A percentile compares a stretch with the other conserved stretches of the same genome.
These are phyloP conservation scores for Drosophila subpulchrella DNA, from an alignment of 1,140 invertebrate species.

Conservation along the genomic window DNA sequence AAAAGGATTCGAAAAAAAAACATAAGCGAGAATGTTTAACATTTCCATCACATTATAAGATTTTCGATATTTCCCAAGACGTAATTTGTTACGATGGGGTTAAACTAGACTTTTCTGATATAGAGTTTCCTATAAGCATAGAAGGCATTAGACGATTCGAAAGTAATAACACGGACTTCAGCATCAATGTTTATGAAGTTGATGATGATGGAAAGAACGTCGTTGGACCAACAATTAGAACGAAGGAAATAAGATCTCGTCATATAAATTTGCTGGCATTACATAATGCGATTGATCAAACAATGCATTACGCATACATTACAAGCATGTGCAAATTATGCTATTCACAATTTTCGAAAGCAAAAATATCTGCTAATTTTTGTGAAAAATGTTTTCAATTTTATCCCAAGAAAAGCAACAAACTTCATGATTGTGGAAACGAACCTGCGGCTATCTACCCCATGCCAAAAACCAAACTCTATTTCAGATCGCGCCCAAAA, in stretches of 20 bases:
- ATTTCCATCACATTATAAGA: background rate
- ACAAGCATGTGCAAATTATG: background rate
- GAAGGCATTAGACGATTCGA: conserved; percentile 4
- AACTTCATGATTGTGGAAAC: background rate
- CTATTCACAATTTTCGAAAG: background rate
- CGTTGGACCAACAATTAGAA: background rate
- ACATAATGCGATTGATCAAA: background rate
- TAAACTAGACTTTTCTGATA: background rate
- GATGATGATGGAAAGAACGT: background rate
- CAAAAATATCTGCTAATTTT: background rate
- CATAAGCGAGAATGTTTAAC: background rate
- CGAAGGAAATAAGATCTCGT: background rate
- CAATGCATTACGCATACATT: background rate
- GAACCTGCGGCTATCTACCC: background rate
- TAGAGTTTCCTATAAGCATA: conserved; percentile 1
- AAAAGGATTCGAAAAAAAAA: background rate
- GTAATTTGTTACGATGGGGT: background rate
- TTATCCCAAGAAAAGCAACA: background rate
- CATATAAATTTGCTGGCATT: background rate
- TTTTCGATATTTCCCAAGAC: background rate
- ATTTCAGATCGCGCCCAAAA: background rate
- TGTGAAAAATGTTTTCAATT: background rate
- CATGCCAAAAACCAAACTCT: background rate
- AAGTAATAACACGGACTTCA: background rate
- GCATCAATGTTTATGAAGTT: background rate